These are phyloP conservation scores for Lithobates sylvaticus DNA, from an alignment of 2,797 vertebrate species.

Conservation along the genomic window DNA sequence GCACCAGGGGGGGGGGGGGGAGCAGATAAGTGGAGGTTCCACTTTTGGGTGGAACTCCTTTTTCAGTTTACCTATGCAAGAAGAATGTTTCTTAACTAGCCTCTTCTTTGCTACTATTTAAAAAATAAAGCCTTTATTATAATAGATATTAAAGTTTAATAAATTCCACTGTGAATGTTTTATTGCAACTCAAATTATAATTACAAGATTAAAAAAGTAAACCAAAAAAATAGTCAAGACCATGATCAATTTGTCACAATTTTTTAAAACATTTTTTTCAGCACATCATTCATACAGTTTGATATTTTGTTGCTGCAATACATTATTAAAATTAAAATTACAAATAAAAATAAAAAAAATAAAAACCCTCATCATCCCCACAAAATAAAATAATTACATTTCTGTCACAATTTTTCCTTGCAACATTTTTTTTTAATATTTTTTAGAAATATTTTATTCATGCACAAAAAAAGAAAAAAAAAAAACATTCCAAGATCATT, in stretches of 20 bases:
- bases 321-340: conserved; percentile 35
- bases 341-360: conserved; percentile 37
- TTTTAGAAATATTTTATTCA: conserved; percentile 60
- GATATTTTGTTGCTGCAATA: conserved; percentile 50
- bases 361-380: conserved; percentile 28
- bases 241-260: conserved; percentile 52
- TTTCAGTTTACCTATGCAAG: background rate
- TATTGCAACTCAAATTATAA: conserved; percentile 49
- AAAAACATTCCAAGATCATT: conserved; percentile 60
- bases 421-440: conserved; percentile 47
- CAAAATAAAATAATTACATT: conserved; percentile 25
- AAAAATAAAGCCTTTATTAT: conserved; percentile 8
- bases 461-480: conserved; percentile 52
- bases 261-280: conserved; percentile 42
- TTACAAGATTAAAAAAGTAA: conserved; percentile 33
- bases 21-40: no score
- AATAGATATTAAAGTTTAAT: conserved; percentile 23
- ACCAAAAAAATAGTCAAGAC: conserved; percentile 24
- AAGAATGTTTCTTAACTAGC: background rate
- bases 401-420: conserved; percentile 53
- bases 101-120: background rate
- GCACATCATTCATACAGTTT: conserved; percentile 59
- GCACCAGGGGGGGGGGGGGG: no score
- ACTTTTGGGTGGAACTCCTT: no score
- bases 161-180: conserved; percentile 47